Percentiles rank a stretch among this genome's conserved stretches.
Conservation (phyloP, 35 echinoderm and acorn worm genomes). For the Lytechinus pictus region DNA sequence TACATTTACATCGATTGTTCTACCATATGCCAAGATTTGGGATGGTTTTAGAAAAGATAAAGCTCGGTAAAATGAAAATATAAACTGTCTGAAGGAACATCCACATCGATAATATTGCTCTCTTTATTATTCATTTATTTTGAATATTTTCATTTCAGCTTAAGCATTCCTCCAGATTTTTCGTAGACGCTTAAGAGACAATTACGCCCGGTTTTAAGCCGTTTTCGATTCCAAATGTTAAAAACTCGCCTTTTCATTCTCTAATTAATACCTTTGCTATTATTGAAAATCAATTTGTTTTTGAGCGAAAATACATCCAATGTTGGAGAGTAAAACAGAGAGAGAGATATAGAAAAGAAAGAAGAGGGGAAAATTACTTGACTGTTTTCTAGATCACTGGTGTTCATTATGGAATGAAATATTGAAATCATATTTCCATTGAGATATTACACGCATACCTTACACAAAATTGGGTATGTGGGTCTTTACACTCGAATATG, state of each 20-base stretch:
- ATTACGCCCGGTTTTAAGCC: not conserved
- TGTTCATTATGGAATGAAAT: not conserved
- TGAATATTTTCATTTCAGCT: no score
- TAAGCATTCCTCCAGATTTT: not conserved
- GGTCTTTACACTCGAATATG: not conserved
- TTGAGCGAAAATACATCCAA: not conserved
- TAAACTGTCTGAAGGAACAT: not conserved
- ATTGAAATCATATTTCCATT: not conserved
- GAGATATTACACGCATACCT: not conserved
- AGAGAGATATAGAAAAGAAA: not conserved
- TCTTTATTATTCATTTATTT: not conserved
- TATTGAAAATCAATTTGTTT: slow-evolving; percentile 14
- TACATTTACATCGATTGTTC: not conserved
- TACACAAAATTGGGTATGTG: not conserved
- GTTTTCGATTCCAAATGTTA: not conserved
- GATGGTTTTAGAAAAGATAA: not conserved
- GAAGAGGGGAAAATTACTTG: not conserved
- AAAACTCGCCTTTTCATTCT: slow-evolving; percentile 16
- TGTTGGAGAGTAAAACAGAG: not conserved
- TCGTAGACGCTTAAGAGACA: not conserved
- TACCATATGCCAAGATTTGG: not conserved
- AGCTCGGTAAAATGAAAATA: not conserved
- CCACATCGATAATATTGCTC: not conserved
- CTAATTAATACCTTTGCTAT: not conserved
- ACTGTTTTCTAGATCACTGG: not conserved